Conservation (phyloP, 2,888 invertebrate genomes). For the Melanostoma mellinum region DNA sequence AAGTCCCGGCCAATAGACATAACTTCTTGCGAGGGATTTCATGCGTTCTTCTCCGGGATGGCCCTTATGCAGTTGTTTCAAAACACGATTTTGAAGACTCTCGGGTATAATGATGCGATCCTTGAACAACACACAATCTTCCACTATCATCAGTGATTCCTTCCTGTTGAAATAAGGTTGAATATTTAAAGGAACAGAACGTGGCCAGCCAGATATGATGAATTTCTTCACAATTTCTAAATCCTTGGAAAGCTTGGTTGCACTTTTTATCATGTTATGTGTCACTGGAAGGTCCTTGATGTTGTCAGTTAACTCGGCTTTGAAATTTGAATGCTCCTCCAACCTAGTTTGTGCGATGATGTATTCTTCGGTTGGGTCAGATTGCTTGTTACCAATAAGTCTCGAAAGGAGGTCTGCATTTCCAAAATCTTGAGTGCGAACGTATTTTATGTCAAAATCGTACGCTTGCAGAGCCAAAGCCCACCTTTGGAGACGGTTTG, state of each 20-base stretch:
- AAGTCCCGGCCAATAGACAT: constrained; percentile 75
- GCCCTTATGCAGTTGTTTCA: constrained; percentile 67
- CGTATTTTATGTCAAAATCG: constrained; percentile 52
- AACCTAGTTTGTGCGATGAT: constrained; percentile 58
- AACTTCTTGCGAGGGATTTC: constrained; percentile 74
- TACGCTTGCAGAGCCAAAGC: constrained; percentile 54
- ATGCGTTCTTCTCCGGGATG: constrained; percentile 75
- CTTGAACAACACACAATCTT: constrained; percentile 31
- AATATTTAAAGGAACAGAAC: constrained; percentile 8
- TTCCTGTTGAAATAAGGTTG: constrained; percentile 37
- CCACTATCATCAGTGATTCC: constrained; percentile 44
- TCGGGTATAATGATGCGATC: constrained; percentile 33
- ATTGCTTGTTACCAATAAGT: constrained; percentile 35
- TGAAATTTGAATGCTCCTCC: constrained; percentile 39
- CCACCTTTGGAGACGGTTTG: constrained; percentile 36
- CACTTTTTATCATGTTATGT: constrained; percentile 38
- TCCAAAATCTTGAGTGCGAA: constrained; percentile 55
- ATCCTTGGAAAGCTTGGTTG: constrained; percentile 9
- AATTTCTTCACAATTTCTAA: constrained; percentile 21
- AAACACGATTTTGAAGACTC: constrained; percentile 28
- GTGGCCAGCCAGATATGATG: constrained; percentile 28
- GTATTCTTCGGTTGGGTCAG: constrained; percentile 50
- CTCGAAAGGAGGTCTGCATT: constrained; percentile 62
- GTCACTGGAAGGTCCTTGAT: constrained; percentile 33
- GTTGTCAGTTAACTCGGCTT: constrained; percentile 34